Evolutionary conservation across 2,888 invertebrate species (phyloP).

Genomic region (Drosophila rellima): DNA sequence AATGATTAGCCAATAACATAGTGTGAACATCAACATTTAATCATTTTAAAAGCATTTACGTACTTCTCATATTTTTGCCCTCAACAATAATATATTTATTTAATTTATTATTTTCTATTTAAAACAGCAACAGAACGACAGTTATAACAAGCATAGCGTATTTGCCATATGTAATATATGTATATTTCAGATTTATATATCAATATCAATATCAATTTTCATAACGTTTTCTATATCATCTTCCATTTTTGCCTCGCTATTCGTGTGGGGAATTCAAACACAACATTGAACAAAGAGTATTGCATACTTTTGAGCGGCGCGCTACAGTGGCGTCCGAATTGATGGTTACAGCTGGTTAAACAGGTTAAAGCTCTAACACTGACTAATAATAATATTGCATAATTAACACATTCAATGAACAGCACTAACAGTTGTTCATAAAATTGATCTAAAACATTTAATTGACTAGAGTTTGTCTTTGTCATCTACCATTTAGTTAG

Average conservation of each 20-base stretch:
- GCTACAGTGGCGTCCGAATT: conserved; percentile 28
- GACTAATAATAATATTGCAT: conserved; percentile 50
- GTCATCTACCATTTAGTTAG: conserved; percentile 58
- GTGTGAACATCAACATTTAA: conserved; percentile 41
- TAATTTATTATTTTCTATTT: conserved; percentile 7
- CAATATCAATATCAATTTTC: conserved; percentile 3
- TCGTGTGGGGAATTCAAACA: conserved; percentile 40
- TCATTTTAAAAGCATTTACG: conserved; percentile 52
- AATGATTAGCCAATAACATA: conserved; percentile 51
- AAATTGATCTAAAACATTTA: conserved; percentile 81
- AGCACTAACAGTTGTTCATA: conserved; percentile 75
- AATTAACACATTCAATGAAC: conserved; percentile 64
- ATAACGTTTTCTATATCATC: conserved; percentile 39
- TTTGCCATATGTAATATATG: conserved; percentile 14
- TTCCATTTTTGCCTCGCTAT: background rate
- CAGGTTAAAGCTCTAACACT: conserved; percentile 46
- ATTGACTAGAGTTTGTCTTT: conserved; percentile 70
- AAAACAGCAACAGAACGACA: conserved; percentile 65
- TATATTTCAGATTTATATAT: conserved; percentile 14
- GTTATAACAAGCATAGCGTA: conserved; percentile 51
- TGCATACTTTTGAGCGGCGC: conserved; percentile 68
- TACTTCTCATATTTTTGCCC: conserved; percentile 21
- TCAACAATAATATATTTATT: conserved; percentile 38
- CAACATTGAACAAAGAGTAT: conserved; percentile 55
- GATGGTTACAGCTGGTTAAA: conserved; percentile 7